Base-by-base conservation (phyloP, 2,888 invertebrate genomes). In the Lithophane socia region DNA sequence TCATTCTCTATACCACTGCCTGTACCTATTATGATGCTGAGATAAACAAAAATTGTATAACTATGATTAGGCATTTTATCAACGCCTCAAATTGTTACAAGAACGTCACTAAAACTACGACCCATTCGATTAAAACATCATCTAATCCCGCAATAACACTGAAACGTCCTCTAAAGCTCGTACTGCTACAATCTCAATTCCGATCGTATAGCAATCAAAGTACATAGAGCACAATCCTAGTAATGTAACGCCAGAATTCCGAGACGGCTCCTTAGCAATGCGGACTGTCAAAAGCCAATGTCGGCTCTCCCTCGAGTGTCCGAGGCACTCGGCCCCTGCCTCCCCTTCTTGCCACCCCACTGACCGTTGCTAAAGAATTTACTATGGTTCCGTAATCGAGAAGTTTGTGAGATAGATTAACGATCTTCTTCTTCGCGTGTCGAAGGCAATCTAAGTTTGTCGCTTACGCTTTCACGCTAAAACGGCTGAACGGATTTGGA, bases 211-310 rank as follows among this genome's bases (percentile, higher is more conserved):
- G 72, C 75, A 75, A 82, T 82, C 65, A 68, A 70, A 80, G 74
- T 75, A 82, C 65, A 66, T 72, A 68, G 60, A 82, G 60, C 69
- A 86, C 88, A 86, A 89, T 90, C 73, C 83, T 58, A 73, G 84
- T 83, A 89, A 90, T 89, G 90, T 89, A 85, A 87, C 83, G 86
- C 70, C 86, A 79, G 84, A 86, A 91, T 92, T 90, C 91, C 92
- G 74, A 74, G 77, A 86, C 84, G 85, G 83, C 79, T 84, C 74
- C 83, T 85, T 82, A 92, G 93, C 94, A 91, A 92, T 94, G 94
- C 92, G 93, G 94, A 94, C 96, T 95, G 96, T 95, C 96, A 96
- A 96, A 96, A 95, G 96, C 95, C 94, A 93, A 93, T 93, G 94
- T 87, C 91, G 92, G 89, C 85, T 91, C 92, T 91, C 94, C 93